These are phyloP conservation scores for Ranitomeya variabilis DNA, from an alignment of 2,113 vertebrate species.

Conservation along the genomic window DNA sequence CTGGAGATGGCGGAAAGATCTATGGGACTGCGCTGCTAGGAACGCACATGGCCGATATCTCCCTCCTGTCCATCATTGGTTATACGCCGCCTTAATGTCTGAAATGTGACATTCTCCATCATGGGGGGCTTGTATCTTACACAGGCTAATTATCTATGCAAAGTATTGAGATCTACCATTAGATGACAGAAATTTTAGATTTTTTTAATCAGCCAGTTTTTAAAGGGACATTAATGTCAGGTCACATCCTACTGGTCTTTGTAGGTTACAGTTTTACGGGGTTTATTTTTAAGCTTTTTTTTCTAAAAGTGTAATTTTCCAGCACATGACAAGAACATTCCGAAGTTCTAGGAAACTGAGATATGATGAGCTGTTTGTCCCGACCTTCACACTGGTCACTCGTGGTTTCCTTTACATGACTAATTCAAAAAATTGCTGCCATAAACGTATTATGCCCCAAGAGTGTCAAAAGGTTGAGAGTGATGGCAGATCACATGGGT, in stretches of 20 bases:
- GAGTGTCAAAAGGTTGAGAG: no score
- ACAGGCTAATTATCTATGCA: background rate
- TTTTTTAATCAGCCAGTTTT: background rate
- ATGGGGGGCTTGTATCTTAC: background rate
- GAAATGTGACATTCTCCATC: background rate
- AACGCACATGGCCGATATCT: constrained; percentile 53
- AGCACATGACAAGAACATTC: no score
- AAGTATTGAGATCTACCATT: background rate
- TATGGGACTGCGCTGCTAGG: constrained; percentile 59
- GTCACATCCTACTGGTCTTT: no score
- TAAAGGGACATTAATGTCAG: no score
- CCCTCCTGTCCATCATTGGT: constrained; percentile 48
- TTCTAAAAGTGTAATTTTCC: background rate
- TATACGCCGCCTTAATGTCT: background rate
- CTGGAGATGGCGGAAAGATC: constrained; percentile 66
- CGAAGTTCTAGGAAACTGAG: background rate
- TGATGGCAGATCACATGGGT: no score
- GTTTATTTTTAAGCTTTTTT: no score
- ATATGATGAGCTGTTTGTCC: background rate
- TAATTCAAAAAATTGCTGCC: no score
- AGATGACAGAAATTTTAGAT: background rate
- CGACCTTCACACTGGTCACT: no score
- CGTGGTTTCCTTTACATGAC: no score
- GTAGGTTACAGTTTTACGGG: no score
- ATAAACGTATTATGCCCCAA: no score